Percentiles rank a stretch among this genome's conserved stretches.
phyloP scores from a whole-genome alignment of 2,797 vertebrate genomes.

The Forpus xanthops region DNA sequence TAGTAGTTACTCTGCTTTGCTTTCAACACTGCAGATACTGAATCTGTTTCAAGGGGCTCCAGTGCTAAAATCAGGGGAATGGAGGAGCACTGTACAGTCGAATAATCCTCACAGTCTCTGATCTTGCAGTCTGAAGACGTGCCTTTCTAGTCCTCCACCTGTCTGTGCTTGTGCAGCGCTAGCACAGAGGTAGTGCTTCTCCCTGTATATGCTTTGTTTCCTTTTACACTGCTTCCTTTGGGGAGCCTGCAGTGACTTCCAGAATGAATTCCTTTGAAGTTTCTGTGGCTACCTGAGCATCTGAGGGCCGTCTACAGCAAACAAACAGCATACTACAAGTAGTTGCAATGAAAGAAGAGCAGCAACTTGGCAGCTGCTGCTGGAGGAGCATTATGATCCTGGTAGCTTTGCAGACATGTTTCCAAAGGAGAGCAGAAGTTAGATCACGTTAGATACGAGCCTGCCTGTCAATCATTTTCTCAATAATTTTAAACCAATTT shows the following conservation, averaged over 20 bases:
- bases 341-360: background rate
- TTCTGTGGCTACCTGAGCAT: background rate
- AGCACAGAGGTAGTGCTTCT: background rate
- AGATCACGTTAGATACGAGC: background rate
- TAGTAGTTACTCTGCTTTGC: background rate
- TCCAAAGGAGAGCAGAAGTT: background rate
- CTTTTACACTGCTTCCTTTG: background rate
- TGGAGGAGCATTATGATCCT: background rate
- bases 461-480: background rate
- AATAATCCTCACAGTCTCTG: background rate
- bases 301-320: background rate
- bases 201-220: background rate
- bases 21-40: background rate
- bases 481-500: background rate
- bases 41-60: rapidly evolving
- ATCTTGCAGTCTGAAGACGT: background rate
- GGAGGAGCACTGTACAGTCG: background rate
- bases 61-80: background rate
- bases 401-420: background rate
- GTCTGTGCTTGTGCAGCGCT: background rate
- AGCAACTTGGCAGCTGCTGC: background rate
- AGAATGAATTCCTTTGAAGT: background rate
- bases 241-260: background rate
- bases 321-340: background rate
- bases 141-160: background rate